Evolutionary conservation across 2,888 invertebrate genomes (phyloP), one percentile per base, ranked within the genome.

Genomic region (Germaria angustata): DNA sequence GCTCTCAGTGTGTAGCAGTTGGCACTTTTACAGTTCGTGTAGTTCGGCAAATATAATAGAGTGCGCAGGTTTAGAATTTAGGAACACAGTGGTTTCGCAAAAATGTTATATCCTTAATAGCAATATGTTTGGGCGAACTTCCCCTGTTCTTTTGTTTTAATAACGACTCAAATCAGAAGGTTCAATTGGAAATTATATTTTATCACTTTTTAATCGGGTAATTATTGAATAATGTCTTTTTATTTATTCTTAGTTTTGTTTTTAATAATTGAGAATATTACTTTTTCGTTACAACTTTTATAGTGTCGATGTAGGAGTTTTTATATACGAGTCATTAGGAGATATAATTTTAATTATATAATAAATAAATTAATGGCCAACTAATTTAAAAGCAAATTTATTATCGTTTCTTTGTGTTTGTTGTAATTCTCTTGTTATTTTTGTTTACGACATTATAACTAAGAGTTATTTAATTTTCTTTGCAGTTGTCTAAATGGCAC

Each of bases 301-400:
- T n/a, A 15, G 22, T 24, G n/a, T n/a, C n/a, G n/a, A 36, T 22
- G 72, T 73, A 73, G 72, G 72, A 17, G 72, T 32, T 24, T 34
- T 11, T 55, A 9, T 34, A n/a, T 9, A 28, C 15, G 0, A 32
- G 22, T 63, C 39, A 20, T 53, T 65, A 65, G 34, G 61, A 61
- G 53, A 53, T 61, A 77, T 77, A 17, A 44, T 53, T 69, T 77
- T 65, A 72, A 59, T 59, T 59, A 57, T 41, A 46, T 61, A 77
- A 63, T 77, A 69, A 63, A 72, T 34, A 65, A 53, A 59, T 66
- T 76, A 79, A 82, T 82, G 41, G 32, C 44, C 75, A 76, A 59
- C 39, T 75, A 82, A 79, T 66, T 76, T 82, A 39, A 79, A 75
- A 79, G 59, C 49, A 59, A 79, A 79, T 79, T 82, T 71, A 82